Conservation (phyloP, 2,888 invertebrate genomes). For the Macrophya alboannulata region DNA sequence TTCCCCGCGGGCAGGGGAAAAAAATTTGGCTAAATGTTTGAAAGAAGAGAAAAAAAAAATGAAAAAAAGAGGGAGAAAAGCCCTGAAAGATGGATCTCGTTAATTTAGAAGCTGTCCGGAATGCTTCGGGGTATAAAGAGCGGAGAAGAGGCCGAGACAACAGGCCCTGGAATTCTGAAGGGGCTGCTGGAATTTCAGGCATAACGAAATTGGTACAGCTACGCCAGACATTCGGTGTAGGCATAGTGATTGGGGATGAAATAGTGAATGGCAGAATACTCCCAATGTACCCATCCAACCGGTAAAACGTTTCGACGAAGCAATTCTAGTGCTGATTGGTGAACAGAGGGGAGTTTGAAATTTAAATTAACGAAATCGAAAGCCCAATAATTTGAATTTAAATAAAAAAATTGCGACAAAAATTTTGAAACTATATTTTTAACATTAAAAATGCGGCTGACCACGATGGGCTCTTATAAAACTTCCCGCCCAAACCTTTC, state of each 20-base stretch:
- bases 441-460: too few relatives aligned
- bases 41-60: not conserved
- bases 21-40: not conserved
- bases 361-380: not conserved
- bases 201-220: constrained; percentile 29
- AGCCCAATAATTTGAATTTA: not conserved
- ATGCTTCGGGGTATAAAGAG: not conserved
- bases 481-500: too few relatives aligned
- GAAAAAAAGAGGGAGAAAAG: not conserved
- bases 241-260: constrained; percentile 20
- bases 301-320: constrained; percentile 16
- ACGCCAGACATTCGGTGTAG: not conserved
- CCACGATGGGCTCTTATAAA: too few relatives aligned
- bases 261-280: constrained; percentile 31
- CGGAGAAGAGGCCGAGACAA: not conserved
- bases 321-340: not conserved
- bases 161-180: constrained; percentile 28
- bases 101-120: constrained; percentile 37
- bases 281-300: not conserved
- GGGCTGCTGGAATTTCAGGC: constrained; percentile 20
- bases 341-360: not conserved
- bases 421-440: too few relatives aligned
- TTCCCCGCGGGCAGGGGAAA: too few relatives aligned
- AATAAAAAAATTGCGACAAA: not conserved
- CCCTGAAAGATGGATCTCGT: constrained; percentile 31